phyloP scores from a whole-genome alignment of 2,888 invertebrate genomes.

The Tetragonula carbonaria region DNA sequence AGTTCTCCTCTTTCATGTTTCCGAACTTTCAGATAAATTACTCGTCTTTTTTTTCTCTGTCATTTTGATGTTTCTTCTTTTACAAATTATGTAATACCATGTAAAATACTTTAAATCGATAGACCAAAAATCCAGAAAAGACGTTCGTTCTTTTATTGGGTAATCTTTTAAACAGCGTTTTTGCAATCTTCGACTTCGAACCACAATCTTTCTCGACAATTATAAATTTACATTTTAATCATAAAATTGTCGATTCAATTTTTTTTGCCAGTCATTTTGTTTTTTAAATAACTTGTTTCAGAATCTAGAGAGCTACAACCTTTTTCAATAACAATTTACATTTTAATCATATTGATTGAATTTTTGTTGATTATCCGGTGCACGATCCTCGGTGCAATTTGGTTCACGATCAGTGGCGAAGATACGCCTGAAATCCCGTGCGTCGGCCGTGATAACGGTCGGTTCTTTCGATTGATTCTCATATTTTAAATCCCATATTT shows the following conservation, averaged over 20 bases:
- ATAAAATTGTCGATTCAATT: no score
- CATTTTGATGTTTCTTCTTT: conserved; percentile 27
- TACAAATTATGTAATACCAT: background rate
- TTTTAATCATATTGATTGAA: background rate
- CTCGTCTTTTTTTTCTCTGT: conserved; percentile 1
- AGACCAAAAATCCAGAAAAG: conserved; percentile 31
- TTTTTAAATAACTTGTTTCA: background rate
- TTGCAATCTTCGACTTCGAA: no score
- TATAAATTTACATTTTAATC: no score
- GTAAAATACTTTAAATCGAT: conserved; percentile 23
- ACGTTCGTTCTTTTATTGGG: background rate
- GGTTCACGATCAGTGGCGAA: background rate
- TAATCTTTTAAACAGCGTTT: background rate
- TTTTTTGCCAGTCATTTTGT: no score
- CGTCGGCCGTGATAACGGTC: background rate
- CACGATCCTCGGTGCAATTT: background rate
- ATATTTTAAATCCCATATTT: conserved; percentile 67
- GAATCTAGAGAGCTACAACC: background rate
- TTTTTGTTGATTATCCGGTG: background rate
- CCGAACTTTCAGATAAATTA: conserved; percentile 65
- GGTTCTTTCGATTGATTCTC: conserved; percentile 48
- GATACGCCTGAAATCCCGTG: conserved; percentile 49
- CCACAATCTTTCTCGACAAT: no score
- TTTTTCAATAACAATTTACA: background rate
- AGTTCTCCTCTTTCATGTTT: conserved; percentile 52